Percentiles rank a stretch among this genome's conserved stretches.
These are phyloP conservation scores for Cactoblastis cactorum DNA, from an alignment of 2,888 invertebrate species.

Conservation along the genomic window DNA sequence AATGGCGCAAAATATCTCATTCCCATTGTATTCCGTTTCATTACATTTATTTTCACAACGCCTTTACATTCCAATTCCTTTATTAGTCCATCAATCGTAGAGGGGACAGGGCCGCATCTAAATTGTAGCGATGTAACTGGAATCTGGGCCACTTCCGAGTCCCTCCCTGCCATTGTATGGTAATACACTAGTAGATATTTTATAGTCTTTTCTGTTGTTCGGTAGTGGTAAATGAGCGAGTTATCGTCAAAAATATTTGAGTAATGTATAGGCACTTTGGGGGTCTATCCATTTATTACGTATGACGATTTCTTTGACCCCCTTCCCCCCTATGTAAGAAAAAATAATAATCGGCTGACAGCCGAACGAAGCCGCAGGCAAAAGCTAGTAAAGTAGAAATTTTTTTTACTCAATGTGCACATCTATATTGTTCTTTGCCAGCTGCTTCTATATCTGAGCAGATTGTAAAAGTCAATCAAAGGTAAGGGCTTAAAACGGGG, in stretches of 20 bases:
- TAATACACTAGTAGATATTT: constrained; percentile 4
- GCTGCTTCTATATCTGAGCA: too few species aligned
- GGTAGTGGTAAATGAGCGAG: background rate
- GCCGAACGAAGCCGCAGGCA: too few species aligned
- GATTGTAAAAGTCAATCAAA: too few species aligned
- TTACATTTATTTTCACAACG: constrained; percentile 1
- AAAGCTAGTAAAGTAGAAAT: too few species aligned
- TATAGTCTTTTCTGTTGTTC: background rate
- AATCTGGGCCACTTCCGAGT: constrained; percentile 5
- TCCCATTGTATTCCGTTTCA: constrained; percentile 1
- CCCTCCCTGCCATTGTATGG: constrained; percentile 10
- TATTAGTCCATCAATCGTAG: constrained; percentile 6
- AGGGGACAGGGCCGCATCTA: constrained; percentile 6
- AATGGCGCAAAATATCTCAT: background rate
- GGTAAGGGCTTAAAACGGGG: too few species aligned
- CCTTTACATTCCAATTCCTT: constrained; percentile 1
- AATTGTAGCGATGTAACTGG: constrained; percentile 9
- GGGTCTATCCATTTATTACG: too few species aligned
- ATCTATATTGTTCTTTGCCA: too few species aligned
- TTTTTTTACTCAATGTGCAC: too few species aligned
- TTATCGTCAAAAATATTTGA: background rate
- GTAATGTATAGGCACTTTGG: background rate
- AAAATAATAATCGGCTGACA: too few species aligned
- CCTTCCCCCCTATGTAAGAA: too few species aligned
- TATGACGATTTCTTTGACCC: too few species aligned